Evolutionary conservation across 2,888 invertebrate genomes (phyloP).

Genomic region (Epirrita christyi): DNA sequence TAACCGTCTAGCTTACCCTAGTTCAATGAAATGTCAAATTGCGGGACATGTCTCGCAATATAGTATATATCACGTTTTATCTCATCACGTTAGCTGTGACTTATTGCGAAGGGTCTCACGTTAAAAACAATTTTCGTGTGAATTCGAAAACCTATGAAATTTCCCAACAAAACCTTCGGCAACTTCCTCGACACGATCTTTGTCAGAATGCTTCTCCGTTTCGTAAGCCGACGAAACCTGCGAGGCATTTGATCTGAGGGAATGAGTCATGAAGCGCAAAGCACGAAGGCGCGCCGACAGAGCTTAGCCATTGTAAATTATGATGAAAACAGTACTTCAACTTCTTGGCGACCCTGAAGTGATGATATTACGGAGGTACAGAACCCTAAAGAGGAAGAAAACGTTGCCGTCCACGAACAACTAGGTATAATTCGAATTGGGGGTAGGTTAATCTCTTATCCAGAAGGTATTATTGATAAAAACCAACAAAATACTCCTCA

Average conservation of each 20-base stretch:
- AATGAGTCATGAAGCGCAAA: constrained; percentile 30
- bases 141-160: constrained; percentile 40
- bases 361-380: no score
- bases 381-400: no score
- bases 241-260: constrained; percentile 57
- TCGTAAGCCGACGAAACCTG: constrained; percentile 53
- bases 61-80: no score
- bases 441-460: no score
- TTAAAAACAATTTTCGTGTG: constrained; percentile 3
- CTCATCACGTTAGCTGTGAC: no score
- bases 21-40: no score
- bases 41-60: no score
- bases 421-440: no score
- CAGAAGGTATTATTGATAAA: no score
- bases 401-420: no score
- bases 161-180: constrained; percentile 54
- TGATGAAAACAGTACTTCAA: constrained; percentile 4
- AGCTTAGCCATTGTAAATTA: constrained; percentile 3
- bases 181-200: constrained; percentile 63
- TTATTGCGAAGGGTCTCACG: neutral
- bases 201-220: constrained; percentile 57
- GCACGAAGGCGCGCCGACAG: constrained; percentile 44
- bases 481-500: no score
- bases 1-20: no score
- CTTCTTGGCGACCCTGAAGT: neutral